Evolutionary conservation across 1,140 invertebrate genomes (phyloP), one percentile per base, ranked within the genome.

Genomic region (Eumaeus atala): DNA sequence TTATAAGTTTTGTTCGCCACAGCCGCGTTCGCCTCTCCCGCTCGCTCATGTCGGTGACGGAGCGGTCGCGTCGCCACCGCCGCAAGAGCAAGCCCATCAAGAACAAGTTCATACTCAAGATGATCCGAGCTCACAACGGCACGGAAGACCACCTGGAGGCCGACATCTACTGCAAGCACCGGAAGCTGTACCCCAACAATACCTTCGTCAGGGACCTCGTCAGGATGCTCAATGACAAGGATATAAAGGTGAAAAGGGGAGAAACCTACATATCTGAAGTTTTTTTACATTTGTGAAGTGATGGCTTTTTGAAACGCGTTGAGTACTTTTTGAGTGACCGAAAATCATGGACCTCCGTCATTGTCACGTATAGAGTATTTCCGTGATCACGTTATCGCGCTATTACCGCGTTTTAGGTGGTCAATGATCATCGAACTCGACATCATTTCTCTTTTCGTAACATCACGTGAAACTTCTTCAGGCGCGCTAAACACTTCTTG

Each of bases 161-260:
- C n/a, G 79, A 79, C 36, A 55, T 83, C 4, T 70, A 71, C 55
- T 85, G 81, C 64, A 58, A 52, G 7, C 82, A 85, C 52, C 54
- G 52, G 1, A 51, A 48, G 11, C 59, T 85, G 14, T 68, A 66
- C 53, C 79, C 82, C 12, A 85, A 85, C 59, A 72, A 85, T 61
- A 72, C 37, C 35, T 80, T 85, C 62, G 82, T 85, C 6, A 35
- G 77, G 7, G 77, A 83, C 44, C 56, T 85, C 6, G 82, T 85
- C 18, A 65, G 73, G 17, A 67, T 73, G n/a, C 72, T 85, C 54
- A 83, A 81, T 47, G 76, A 76, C 1, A 61, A 61, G 9, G 59
- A 85, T 18, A 73, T 83, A 3, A 77, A 77, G 74, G 81, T 84
- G n/a, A n/a, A n/a, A n/a, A n/a, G n/a, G n/a, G n/a, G n/a, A n/a